Evolutionary conservation across 2,888 invertebrate species (phyloP), one percentile per base, ranked within the genome.

Genomic region (Megamerina dolium): DNA sequence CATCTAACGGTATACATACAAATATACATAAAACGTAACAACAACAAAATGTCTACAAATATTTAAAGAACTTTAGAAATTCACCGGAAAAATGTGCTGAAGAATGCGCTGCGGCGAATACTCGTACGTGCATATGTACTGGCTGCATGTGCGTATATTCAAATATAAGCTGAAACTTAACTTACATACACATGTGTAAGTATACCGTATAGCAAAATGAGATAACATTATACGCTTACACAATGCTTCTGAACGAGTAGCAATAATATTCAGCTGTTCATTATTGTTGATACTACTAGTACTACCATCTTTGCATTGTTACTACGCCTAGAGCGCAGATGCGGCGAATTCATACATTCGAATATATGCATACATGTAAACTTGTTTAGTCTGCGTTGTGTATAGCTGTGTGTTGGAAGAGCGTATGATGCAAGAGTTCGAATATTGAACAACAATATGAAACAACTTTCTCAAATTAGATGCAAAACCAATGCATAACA

Each of bases 81-180:
- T 52, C 50, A 54, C 57, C 57, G 57, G 55, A 57, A 57, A 54
- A 57, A 57, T 57, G 57, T 51, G 57, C 55, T 55, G 52, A 57
- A 54, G 57, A 57, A 57, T 57, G 54, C 52, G 46, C 54, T 55
- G 55, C 57, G 57, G 54, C 49, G 45, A 23, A 8, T 8, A 23
- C 23, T 23, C 10, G 23, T 8, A 23, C n/a, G n/a, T 10, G 40
- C 26, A 9, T 16, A 20, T 40, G 20, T 16, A 16, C 17, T 38
- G 8, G 17, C 14, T 23, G 41, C 8, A 6, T 26, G 34, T 26
- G 20, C 20, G 33, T 34, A 10, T 35, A 27, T 29, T 4, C n/a
- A n/a, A n/a, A n/a, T n/a, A n/a, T n/a, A n/a, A n/a, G n/a, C n/a
- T n/a, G n/a, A n/a, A n/a, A n/a, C n/a, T n/a, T n/a, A n/a, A n/a